These are phyloP conservation scores for Enteromius mattozi DNA, from an alignment of 2,797 vertebrate genomes.

Conservation along the genomic window DNA sequence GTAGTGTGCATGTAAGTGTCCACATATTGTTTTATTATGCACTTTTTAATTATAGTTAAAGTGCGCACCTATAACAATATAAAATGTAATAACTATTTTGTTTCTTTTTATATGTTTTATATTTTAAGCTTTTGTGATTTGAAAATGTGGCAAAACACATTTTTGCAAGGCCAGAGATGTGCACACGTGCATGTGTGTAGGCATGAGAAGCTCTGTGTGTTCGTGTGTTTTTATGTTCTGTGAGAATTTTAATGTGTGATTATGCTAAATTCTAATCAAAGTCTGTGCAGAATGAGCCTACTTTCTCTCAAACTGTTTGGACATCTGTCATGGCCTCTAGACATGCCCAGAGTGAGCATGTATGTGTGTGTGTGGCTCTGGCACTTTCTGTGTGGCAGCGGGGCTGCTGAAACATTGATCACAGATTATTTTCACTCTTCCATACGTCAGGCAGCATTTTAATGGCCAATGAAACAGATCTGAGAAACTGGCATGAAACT, in stretches of 20 bases:
- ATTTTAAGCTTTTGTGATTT: not conserved
- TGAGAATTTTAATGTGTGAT: conserved; percentile 27
- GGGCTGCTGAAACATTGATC: conserved; percentile 62
- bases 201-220: not conserved
- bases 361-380: conserved; percentile 53
- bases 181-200: not conserved
- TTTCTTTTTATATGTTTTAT: not conserved
- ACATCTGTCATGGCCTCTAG: conserved; percentile 82
- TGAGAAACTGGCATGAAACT: conserved; percentile 41
- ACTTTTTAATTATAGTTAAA: not conserved
- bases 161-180: not conserved
- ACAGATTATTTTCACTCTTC: conserved; percentile 56
- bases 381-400: conserved; percentile 56
- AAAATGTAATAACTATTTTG: not conserved
- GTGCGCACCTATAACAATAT: not conserved
- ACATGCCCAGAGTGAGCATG: conserved; percentile 67
- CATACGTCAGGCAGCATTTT: conserved; percentile 45
- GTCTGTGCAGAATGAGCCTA: conserved; percentile 65
- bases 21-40: no score
- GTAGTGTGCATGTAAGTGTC: not conserved
- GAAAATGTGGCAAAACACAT: not conserved
- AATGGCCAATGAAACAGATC: conserved; percentile 53
- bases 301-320: conserved; percentile 80
- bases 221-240: conserved; percentile 2
- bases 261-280: conserved; percentile 48